Conservation (phyloP, 2,888 invertebrate genomes). For the Sminthurinus aureus region DNA sequence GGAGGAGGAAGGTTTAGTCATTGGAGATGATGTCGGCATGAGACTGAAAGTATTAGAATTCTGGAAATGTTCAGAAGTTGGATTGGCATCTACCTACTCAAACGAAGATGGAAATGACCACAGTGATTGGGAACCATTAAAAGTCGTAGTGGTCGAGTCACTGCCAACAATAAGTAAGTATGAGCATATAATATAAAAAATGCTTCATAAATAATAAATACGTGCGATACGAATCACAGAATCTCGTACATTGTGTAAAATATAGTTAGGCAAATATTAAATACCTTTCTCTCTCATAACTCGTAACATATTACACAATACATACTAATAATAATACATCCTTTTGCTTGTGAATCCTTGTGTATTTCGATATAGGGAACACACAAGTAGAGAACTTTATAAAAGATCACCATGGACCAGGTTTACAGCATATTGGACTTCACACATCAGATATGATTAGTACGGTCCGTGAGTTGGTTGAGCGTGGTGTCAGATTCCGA, state of each 20-base stretch:
- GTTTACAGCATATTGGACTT: slow-evolving; percentile 65
- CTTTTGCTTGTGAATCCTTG: background rate
- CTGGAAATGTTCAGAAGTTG: slow-evolving; percentile 64
- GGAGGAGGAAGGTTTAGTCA: slow-evolving; percentile 63
- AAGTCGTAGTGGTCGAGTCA: slow-evolving; percentile 65
- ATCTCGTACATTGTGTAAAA: background rate
- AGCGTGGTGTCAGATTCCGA: slow-evolving; percentile 63
- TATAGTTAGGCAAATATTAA: background rate
- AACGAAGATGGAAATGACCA: slow-evolving; percentile 16
- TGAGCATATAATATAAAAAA: slow-evolving; percentile 2
- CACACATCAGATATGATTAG: slow-evolving; percentile 62
- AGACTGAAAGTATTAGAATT: slow-evolving; percentile 65
- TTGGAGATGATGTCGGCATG: slow-evolving; percentile 63
- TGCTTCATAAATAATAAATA: background rate
- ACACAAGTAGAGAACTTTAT: slow-evolving; percentile 65
- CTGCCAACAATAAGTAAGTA: slow-evolving; percentile 61
- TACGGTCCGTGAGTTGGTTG: slow-evolving; percentile 61
- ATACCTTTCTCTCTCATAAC: background rate
- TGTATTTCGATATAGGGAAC: slow-evolving; percentile 60
- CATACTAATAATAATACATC: background rate
- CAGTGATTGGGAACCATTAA: slow-evolving; percentile 58
- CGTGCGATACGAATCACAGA: too few relatives aligned
- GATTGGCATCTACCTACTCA: slow-evolving; percentile 50
- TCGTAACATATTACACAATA: background rate
- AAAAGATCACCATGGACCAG: slow-evolving; percentile 63